phyloP scores from a whole-genome alignment of 1,140 invertebrate genomes.

The Scaptomyza pallida region DNA sequence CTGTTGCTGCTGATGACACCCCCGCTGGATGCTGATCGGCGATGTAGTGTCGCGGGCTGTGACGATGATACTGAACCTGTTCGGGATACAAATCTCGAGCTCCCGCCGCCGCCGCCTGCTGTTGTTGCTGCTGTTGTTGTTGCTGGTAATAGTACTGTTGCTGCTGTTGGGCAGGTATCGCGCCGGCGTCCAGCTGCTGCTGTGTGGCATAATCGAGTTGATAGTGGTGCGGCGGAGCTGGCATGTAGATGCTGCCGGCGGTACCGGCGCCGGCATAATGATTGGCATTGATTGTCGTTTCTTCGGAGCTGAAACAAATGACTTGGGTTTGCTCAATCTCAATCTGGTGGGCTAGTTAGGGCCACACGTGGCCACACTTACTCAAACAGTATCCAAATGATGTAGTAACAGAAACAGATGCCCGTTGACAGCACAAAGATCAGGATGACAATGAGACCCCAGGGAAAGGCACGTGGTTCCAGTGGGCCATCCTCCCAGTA shows the following conservation, averaged over 20 bases:
- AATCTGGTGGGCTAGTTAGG: constrained; percentile 10
- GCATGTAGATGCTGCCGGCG: constrained; percentile 72
- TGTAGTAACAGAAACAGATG: constrained; percentile 94
- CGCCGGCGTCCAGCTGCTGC: constrained; percentile 63
- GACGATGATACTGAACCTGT: constrained; percentile 75
- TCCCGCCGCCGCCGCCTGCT: constrained; percentile 27
- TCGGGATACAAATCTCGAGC: constrained; percentile 77
- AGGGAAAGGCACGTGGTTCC: constrained; percentile 90
- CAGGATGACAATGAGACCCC: constrained; percentile 90
- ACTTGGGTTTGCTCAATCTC: constrained; percentile 82
- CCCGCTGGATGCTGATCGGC: constrained; percentile 74
- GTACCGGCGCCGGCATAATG: constrained; percentile 58
- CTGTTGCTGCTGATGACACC: not conserved
- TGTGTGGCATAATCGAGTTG: constrained; percentile 66
- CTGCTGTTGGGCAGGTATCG: constrained; percentile 63
- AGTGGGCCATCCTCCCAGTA: constrained; percentile 94
- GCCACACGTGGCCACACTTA: constrained; percentile 85
- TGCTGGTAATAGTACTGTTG: constrained; percentile 42
- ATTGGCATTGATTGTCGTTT: constrained; percentile 82
- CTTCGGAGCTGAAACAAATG: constrained; percentile 83
- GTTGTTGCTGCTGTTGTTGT: constrained; percentile 49
- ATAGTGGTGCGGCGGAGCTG: constrained; percentile 67
- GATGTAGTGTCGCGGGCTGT: constrained; percentile 82
- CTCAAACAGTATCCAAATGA: constrained; percentile 95
- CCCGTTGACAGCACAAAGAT: constrained; percentile 91